phyloP scores from a whole-genome alignment of 2,888 invertebrate genomes.

The Apodemia mormo region DNA sequence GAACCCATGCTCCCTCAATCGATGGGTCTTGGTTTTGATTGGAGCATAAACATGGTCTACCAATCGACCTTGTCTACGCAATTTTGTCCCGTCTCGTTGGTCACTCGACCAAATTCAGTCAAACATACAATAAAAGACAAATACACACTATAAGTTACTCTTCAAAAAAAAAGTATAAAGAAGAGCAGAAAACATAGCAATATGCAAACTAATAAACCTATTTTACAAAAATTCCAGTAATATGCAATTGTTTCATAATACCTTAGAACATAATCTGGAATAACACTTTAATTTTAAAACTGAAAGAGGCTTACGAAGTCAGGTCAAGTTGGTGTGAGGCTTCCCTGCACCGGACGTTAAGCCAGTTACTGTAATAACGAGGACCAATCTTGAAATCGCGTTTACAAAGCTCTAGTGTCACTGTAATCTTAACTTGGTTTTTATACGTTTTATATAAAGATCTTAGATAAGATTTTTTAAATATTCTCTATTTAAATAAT shows the following conservation, averaged over 20 bases:
- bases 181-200: not conserved
- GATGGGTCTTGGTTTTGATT: no score
- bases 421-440: not conserved
- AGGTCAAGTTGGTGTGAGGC: constrained; percentile 69
- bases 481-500: no score
- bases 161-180: no score
- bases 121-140: no score
- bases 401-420: constrained; percentile 8
- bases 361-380: constrained; percentile 60
- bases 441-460: not conserved
- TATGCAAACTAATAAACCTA: not conserved
- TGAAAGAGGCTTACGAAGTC: constrained; percentile 57
- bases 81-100: no score
- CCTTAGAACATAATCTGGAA: constrained; percentile 24
- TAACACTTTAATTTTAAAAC: constrained; percentile 48
- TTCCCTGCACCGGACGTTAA: constrained; percentile 51
- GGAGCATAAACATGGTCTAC: no score
- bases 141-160: no score
- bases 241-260: not conserved
- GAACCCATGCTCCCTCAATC: no score
- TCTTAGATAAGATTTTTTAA: no score
- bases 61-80: no score
- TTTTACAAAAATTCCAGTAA: not conserved
- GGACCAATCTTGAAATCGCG: constrained; percentile 28
- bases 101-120: no score